Conservation (phyloP, 2,113 vertebrate genomes). For the Gambusia affinis region DNA sequence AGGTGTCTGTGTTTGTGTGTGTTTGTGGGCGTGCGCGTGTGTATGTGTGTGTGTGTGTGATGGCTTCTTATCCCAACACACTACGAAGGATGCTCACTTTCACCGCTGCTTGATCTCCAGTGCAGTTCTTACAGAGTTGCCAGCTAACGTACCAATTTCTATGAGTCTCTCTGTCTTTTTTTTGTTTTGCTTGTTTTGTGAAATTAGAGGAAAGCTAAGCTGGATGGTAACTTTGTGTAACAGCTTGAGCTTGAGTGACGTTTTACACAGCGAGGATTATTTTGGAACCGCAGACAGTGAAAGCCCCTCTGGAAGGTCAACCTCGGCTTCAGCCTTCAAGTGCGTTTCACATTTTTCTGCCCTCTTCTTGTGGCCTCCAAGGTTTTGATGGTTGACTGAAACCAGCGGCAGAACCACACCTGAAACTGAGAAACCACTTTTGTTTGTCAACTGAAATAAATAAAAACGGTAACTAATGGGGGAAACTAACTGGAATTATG, state of each 20-base stretch:
- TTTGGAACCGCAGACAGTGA: constrained; percentile 71
- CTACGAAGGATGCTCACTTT: constrained; percentile 68
- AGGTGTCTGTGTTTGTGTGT: constrained; percentile 35
- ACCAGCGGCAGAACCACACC: no score
- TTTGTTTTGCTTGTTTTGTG: background rate
- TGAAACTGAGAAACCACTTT: no score
- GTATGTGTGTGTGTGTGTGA: background rate
- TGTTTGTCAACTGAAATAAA: no score
- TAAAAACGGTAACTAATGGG: no score
- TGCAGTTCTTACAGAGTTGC: constrained; percentile 63
- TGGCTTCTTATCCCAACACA: constrained; percentile 50
- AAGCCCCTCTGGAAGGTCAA: constrained; percentile 79
- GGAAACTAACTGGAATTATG: no score
- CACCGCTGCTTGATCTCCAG: constrained; percentile 57
- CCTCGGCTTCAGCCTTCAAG: constrained; percentile 75
- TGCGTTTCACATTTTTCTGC: constrained; percentile 61
- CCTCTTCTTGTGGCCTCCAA: constrained; percentile 40
- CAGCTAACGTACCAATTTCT: constrained; percentile 72
- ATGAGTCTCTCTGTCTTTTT: constrained; percentile 57
- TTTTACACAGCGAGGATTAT: constrained; percentile 80
- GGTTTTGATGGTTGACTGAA: no score
- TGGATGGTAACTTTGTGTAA: constrained; percentile 75
- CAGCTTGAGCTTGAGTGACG: constrained; percentile 79
- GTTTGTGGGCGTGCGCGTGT: no score
- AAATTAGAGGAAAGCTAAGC: constrained; percentile 72